A percentile compares a stretch with the other conserved stretches of the same genome.
phyloP scores from a whole-genome alignment of 1,140 invertebrate species.

The Philopotamus ludificatus region DNA sequence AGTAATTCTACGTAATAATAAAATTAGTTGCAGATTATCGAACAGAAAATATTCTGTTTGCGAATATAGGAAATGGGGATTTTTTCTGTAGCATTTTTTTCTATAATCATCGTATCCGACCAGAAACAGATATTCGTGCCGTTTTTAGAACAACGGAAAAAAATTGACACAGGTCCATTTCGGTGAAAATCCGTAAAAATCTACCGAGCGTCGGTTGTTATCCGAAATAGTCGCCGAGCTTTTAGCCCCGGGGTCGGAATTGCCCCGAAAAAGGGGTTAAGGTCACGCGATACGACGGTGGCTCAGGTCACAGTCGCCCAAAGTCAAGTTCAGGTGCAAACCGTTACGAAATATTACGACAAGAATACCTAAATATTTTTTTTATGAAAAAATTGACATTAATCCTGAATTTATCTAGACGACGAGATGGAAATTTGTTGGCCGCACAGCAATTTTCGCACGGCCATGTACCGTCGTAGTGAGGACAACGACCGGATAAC shows the following conservation, averaged over 20 bases:
- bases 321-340: constrained; percentile 19
- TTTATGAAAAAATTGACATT: no score
- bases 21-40: neutral
- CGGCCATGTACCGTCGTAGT: no score
- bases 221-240: constrained; percentile 19
- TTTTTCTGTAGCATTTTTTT: neutral
- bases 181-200: constrained; percentile 2
- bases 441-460: no score
- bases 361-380: no score
- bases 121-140: neutral
- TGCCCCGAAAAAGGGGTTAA: constrained; percentile 3
- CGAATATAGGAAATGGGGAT: neutral
- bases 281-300: constrained; percentile 27
- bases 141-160: neutral
- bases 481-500: no score
- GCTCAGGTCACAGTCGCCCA: no score
- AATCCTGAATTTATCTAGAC: no score
- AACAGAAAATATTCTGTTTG: neutral
- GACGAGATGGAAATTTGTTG: no score
- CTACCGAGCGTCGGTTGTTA: constrained; percentile 6
- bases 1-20: neutral
- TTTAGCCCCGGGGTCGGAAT: constrained; percentile 15
- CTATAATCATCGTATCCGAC: neutral
- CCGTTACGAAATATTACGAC: neutral
- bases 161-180: neutral